Evolutionary conservation across 2,113 vertebrate genomes (phyloP).

Genomic region (Calidris pygmaea): DNA sequence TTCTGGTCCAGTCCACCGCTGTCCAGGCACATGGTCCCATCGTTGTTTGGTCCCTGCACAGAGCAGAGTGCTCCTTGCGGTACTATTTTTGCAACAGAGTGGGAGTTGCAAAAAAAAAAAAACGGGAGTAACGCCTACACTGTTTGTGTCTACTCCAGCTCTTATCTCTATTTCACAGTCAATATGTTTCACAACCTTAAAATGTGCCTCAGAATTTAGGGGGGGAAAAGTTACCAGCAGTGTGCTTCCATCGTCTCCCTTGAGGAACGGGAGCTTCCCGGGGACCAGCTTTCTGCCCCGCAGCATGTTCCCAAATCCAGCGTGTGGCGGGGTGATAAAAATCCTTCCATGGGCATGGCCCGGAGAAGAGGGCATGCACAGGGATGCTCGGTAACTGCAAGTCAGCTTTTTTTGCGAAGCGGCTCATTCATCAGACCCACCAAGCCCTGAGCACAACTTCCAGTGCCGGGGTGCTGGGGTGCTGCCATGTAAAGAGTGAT

Average conservation of each 20-base stretch:
- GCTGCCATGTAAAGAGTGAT: accelerated
- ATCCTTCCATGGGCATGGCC: neutral
- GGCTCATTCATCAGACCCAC: accelerated
- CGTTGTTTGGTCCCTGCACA: accelerated
- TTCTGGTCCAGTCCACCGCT: accelerated
- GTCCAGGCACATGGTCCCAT: neutral
- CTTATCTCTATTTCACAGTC: constrained; percentile 31
- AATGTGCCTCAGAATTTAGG: neutral
- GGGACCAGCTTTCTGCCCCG: neutral
- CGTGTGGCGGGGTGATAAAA: neutral
- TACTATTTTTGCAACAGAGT: constrained; percentile 35
- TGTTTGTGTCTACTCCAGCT: constrained; percentile 42
- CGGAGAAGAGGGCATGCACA: accelerated
- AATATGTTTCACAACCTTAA: constrained; percentile 18
- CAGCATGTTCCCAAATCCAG: neutral
- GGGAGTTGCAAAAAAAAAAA: constrained; percentile 14
- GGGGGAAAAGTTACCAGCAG: neutral
- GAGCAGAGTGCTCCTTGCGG: neutral
- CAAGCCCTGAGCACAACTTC: accelerated
- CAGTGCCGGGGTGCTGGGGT: accelerated
- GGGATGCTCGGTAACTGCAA: neutral
- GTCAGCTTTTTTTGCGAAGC: neutral
- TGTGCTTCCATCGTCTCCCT: neutral
- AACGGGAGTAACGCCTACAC: neutral
- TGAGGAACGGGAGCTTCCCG: accelerated